Evolutionary conservation across 2,797 vertebrate species (phyloP).

Genomic region (Otus scops): DNA sequence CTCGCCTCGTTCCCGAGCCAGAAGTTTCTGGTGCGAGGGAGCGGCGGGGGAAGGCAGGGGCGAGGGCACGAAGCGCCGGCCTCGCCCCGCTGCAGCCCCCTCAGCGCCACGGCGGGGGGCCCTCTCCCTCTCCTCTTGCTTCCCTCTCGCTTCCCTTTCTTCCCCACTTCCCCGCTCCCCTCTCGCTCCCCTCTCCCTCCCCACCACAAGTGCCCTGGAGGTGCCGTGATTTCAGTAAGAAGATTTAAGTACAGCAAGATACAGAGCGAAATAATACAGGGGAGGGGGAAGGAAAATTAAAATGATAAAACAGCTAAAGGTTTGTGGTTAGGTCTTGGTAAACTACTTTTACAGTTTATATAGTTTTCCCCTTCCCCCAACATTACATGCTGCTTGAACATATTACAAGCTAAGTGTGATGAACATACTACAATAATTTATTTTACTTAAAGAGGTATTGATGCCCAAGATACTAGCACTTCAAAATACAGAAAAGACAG

Average conservation of each 20-base stretch:
- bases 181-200: too few species aligned
- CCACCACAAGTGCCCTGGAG: neutral
- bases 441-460: neutral
- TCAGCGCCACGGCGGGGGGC: fast-evolving
- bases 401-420: fast-evolving
- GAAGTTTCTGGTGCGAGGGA: too few species aligned
- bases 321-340: neutral
- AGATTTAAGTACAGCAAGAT: too few species aligned
- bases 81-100: fast-evolving
- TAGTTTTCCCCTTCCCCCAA: fast-evolving
- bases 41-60: neutral
- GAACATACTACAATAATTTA: too few species aligned
- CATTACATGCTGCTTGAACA: neutral
- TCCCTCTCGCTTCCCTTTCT: too few species aligned
- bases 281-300: neutral
- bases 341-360: neutral
- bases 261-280: fast-evolving
- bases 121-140: fast-evolving
- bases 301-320: neutral
- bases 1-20: fast-evolving
- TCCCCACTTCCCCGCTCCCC: too few species aligned
- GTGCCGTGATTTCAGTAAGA: neutral
- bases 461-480: fast-evolving
- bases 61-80: fast-evolving
- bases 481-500: neutral